phyloP scores from a whole-genome alignment of 2,888 invertebrate species.

The Hydroisotoma schaefferi region DNA sequence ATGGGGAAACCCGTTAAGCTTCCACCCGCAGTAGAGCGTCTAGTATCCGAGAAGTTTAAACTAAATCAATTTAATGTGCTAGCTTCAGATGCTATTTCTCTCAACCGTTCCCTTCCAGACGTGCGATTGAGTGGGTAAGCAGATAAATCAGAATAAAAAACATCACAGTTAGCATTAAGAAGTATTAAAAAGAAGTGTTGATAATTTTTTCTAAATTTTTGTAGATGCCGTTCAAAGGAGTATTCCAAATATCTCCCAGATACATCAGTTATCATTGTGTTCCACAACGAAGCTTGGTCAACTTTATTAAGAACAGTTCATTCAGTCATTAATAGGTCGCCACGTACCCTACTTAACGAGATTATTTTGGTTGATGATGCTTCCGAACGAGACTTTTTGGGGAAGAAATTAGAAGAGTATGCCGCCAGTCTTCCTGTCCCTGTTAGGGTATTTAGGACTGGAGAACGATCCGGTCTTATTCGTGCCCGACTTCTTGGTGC shows the following conservation, averaged over 20 bases:
- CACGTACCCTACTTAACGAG: constrained; percentile 79
- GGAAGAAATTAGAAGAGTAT: constrained; percentile 82
- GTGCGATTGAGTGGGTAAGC: constrained; percentile 86
- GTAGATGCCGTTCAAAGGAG: constrained; percentile 73
- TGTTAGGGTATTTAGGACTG: constrained; percentile 82
- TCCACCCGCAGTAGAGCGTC: constrained; percentile 75
- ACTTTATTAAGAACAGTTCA: constrained; percentile 92
- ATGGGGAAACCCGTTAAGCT: constrained; percentile 87
- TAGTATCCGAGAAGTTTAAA: constrained; percentile 93
- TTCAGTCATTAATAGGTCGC: constrained; percentile 71
- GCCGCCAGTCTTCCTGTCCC: constrained; percentile 79
- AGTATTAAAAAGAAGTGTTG: no score
- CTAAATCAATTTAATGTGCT: constrained; percentile 97
- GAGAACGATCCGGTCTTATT: constrained; percentile 90
- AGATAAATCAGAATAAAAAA: background rate
- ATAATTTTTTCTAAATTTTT: constrained; percentile 46
- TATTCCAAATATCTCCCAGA: constrained; percentile 78
- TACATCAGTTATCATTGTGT: constrained; percentile 96
- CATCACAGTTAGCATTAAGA: no score
- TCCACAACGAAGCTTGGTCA: constrained; percentile 99
- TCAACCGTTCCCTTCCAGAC: constrained; percentile 92
- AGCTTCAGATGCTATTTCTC: constrained; percentile 95
- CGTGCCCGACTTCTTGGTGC: constrained; percentile 92
- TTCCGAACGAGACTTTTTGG: constrained; percentile 89
- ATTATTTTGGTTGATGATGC: constrained; percentile 97